Percentiles rank a stretch among this genome's conserved stretches.
These are phyloP conservation scores for Bugulina stolonifera DNA, from an alignment of 2,888 invertebrate species.

Conservation along the genomic window DNA sequence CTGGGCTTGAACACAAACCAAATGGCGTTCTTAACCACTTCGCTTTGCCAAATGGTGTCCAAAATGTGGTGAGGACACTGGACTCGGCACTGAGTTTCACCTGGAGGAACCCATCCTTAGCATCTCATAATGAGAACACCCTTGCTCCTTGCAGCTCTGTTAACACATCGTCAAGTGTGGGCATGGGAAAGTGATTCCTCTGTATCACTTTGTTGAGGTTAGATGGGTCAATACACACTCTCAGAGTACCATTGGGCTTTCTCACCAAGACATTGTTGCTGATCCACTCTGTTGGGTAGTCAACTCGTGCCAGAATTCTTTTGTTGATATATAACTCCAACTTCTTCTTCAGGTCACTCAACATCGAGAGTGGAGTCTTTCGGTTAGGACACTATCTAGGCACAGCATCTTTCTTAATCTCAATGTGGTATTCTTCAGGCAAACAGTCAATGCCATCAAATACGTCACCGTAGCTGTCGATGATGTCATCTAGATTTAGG, in stretches of 20 bases:
- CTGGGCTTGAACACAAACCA: neutral
- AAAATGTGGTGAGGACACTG: neutral
- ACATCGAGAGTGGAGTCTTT: constrained; percentile 6
- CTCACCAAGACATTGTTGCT: too few species aligned
- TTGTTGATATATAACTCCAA: neutral
- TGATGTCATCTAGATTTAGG: neutral
- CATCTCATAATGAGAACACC: neutral
- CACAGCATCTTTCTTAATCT: too few species aligned
- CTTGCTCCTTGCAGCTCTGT: neutral
- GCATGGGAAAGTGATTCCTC: neutral
- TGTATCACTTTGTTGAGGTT: neutral
- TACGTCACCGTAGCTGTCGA: neutral
- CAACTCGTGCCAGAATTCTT: neutral
- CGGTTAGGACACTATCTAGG: neutral
- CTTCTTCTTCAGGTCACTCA: neutral
- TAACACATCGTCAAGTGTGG: neutral
- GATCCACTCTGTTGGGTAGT: too few species aligned
- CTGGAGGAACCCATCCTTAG: too few species aligned
- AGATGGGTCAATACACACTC: neutral
- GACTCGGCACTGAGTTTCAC: too few species aligned
- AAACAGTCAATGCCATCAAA: neutral
- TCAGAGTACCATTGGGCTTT: neutral
- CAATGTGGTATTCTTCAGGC: too few species aligned
- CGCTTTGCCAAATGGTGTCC: neutral
- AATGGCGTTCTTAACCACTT: too few species aligned